phyloP scores from a whole-genome alignment of 2,888 invertebrate genomes.

The Eilema depressum region DNA sequence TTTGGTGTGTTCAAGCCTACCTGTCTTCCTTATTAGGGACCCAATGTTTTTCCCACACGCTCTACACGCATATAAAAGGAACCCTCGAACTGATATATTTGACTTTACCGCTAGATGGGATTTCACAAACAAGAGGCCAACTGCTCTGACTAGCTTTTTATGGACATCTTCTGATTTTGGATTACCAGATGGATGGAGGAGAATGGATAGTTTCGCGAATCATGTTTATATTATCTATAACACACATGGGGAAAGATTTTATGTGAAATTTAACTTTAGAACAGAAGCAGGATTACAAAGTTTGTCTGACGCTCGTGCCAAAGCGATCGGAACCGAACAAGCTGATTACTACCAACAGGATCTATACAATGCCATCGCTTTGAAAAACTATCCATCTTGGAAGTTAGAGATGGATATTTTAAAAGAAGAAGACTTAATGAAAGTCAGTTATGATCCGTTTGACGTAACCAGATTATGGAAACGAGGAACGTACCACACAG shows the following conservation, averaged over 20 bases:
- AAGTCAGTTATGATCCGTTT: constrained; percentile 71
- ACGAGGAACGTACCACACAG: constrained; percentile 70
- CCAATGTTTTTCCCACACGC: constrained; percentile 93
- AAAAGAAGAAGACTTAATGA: constrained; percentile 57
- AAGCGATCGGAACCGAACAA: constrained; percentile 89
- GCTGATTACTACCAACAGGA: constrained; percentile 95
- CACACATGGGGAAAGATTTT: constrained; percentile 89
- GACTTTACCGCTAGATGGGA: constrained; percentile 96
- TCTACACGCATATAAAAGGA: constrained; percentile 96
- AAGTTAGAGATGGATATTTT: constrained; percentile 71
- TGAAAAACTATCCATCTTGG: constrained; percentile 82
- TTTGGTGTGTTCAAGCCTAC: constrained; percentile 94
- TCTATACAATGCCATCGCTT: constrained; percentile 93
- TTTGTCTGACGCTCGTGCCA: constrained; percentile 88
- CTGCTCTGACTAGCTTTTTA: constrained; percentile 59
- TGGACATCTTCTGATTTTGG: constrained; percentile 95
- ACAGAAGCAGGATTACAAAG: constrained; percentile 95
- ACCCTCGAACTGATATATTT: constrained; percentile 93
- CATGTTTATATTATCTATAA: constrained; percentile 96
- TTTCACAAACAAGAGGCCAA: constrained; percentile 87
- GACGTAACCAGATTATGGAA: constrained; percentile 69
- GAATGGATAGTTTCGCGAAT: constrained; percentile 96
- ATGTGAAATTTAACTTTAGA: constrained; percentile 96
- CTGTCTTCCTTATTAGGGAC: constrained; percentile 95
- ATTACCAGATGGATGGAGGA: constrained; percentile 94